Conservation (phyloP, 2,113 vertebrate species). For the Tringa solitaria region DNA sequence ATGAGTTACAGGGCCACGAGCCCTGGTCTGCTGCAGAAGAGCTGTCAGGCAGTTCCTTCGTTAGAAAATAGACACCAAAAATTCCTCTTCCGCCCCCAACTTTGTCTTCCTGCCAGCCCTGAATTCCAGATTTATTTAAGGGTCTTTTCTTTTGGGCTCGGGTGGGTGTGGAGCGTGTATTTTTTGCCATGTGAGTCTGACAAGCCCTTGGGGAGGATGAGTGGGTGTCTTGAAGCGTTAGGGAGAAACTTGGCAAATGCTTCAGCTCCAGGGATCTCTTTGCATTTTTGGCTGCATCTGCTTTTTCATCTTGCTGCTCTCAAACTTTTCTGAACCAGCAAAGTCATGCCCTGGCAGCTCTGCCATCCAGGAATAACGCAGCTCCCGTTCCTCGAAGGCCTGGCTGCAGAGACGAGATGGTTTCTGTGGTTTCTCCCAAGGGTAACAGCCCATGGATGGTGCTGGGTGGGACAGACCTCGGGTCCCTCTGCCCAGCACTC, state of each 20-base stretch:
- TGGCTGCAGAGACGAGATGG: not conserved
- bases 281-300: constrained; percentile 40
- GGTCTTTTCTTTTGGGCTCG: constrained; percentile 53
- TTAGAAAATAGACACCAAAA: constrained; percentile 45
- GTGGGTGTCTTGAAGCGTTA: constrained; percentile 47
- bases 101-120: constrained; percentile 60
- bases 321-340: constrained; percentile 8
- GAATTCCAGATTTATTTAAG: constrained; percentile 64
- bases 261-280: constrained; percentile 45
- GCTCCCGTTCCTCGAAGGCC: not conserved
- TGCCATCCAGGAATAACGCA: not conserved
- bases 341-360: not conserved
- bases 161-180: constrained; percentile 47
- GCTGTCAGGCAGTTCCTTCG: constrained; percentile 37
- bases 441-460: not conserved
- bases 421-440: not conserved
- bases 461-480: not conserved
- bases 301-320: constrained; percentile 36
- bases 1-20: not conserved
- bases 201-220: constrained; percentile 60
- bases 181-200: constrained; percentile 65
- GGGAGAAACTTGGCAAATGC: constrained; percentile 48
- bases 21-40: not conserved
- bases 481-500: not conserved
- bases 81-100: constrained; percentile 19